A percentile compares a stretch with the other conserved stretches of the same genome.
Conservation (phyloP, 2,797 vertebrate genomes). For the Catamblyrhynchus diadema region DNA sequence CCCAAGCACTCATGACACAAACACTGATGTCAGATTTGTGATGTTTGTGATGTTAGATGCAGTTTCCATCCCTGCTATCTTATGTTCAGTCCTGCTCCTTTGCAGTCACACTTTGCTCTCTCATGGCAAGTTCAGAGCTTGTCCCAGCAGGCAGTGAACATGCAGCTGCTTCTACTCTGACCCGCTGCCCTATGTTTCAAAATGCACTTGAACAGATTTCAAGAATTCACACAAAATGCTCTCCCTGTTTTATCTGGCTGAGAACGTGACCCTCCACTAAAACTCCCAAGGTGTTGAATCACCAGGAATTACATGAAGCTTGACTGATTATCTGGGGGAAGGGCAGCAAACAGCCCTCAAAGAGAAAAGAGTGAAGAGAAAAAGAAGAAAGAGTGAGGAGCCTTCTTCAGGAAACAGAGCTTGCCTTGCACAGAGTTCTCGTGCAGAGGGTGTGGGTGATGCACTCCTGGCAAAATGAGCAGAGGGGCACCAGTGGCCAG, state of each 20-base stretch:
- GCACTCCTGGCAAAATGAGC: background rate
- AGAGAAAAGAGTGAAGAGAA: background rate
- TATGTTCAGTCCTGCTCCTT: background rate
- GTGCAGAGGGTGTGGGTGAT: background rate
- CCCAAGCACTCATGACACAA: background rate
- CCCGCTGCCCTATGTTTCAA: background rate
- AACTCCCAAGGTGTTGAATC: background rate
- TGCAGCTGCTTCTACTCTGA: background rate
- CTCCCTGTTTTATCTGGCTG: background rate
- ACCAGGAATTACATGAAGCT: background rate
- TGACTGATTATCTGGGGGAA: background rate
- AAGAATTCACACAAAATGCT: background rate
- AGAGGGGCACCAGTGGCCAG: background rate
- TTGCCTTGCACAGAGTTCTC: background rate
- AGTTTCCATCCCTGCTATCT: background rate
- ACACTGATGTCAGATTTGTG: background rate
- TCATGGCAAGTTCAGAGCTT: background rate
- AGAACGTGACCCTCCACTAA: background rate
- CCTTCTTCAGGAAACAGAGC: background rate
- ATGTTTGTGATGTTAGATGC: background rate
- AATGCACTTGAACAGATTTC: background rate
- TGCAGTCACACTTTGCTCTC: background rate
- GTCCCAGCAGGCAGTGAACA: background rate
- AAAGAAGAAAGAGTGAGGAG: background rate
- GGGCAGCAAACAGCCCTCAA: background rate